These are phyloP conservation scores for Lordiphosa clarofinis DNA, from an alignment of 1,140 invertebrate species.

Conservation along the genomic window DNA sequence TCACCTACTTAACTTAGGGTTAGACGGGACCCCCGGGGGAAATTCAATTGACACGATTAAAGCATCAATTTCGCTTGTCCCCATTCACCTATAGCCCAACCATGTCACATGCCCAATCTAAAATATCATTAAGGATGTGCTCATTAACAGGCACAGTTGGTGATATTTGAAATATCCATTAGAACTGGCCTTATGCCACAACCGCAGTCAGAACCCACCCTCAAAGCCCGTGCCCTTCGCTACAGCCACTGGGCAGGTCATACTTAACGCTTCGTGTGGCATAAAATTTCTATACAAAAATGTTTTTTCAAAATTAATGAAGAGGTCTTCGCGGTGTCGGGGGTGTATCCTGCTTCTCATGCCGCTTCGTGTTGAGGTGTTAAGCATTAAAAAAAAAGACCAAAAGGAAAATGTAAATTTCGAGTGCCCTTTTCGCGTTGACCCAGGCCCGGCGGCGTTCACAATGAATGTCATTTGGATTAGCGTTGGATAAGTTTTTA, in stretches of 20 bases:
- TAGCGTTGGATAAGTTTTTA: slow-evolving; percentile 71
- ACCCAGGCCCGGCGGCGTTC: slow-evolving; percentile 37
- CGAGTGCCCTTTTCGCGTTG: slow-evolving; percentile 32
- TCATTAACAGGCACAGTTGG: slow-evolving; percentile 55
- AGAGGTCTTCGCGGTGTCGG: slow-evolving; percentile 30
- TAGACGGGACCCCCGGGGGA: neutral
- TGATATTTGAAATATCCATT: slow-evolving; percentile 44
- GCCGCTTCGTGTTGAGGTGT: slow-evolving; percentile 55
- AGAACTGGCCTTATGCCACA: slow-evolving; percentile 16
- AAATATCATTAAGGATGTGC: slow-evolving; percentile 41
- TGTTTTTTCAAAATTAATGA: slow-evolving; percentile 61
- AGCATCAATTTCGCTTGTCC: slow-evolving; percentile 11
- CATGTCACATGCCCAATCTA: slow-evolving; percentile 26
- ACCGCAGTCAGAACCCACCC: slow-evolving; percentile 32
- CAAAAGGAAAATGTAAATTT: slow-evolving; percentile 43
- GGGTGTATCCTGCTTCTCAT: slow-evolving; percentile 11
- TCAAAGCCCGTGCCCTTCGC: slow-evolving; percentile 3
- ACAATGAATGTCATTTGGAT: slow-evolving; percentile 72
- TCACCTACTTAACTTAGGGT: neutral
- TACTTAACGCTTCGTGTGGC: slow-evolving; percentile 68
- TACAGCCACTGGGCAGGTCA: slow-evolving; percentile 17
- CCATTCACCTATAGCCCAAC: neutral
- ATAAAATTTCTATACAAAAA: slow-evolving; percentile 60
- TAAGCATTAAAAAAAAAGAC: slow-evolving; percentile 39
- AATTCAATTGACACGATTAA: slow-evolving; percentile 25